These are phyloP conservation scores for Eulemur rubriventer DNA, from an alignment of 2,797 vertebrate species.

Conservation along the genomic window DNA sequence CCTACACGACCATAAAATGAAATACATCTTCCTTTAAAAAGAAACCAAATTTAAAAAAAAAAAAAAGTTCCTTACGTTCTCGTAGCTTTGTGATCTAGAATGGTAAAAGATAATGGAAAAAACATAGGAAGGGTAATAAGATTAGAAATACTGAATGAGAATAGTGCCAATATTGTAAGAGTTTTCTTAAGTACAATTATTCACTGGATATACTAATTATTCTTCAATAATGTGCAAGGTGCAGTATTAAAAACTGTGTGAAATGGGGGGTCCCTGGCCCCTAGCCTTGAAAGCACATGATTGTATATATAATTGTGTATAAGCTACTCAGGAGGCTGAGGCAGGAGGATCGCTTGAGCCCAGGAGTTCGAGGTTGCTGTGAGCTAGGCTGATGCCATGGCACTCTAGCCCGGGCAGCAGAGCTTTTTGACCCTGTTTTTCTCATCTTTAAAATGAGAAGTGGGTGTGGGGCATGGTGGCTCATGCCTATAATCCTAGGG, in stretches of 20 bases:
- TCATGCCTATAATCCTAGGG: too few species aligned
- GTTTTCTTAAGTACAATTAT: neutral
- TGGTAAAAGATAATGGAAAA: neutral
- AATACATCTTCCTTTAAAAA: neutral
- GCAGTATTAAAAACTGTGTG: neutral
- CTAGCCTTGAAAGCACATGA: neutral
- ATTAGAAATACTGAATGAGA: conserved; percentile 4
- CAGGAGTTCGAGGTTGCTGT: too few species aligned
- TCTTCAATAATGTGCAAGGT: neutral
- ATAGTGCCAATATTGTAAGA: neutral
- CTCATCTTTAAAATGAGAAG: too few species aligned
- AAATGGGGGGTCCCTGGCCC: neutral
- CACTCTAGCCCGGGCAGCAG: too few species aligned
- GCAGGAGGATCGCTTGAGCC: too few species aligned
- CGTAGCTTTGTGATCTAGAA: neutral
- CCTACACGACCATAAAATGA: neutral
- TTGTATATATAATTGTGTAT: neutral
- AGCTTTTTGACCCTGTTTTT: too few species aligned
- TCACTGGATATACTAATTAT: neutral
- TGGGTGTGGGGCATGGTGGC: too few species aligned
- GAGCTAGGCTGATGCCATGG: too few species aligned
- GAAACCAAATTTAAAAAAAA: neutral
- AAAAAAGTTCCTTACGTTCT: neutral
- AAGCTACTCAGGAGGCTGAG: too few species aligned
- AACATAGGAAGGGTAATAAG: neutral